phyloP scores from a whole-genome alignment of 2,113 vertebrate genomes.

The Tachycineta bicolor region DNA sequence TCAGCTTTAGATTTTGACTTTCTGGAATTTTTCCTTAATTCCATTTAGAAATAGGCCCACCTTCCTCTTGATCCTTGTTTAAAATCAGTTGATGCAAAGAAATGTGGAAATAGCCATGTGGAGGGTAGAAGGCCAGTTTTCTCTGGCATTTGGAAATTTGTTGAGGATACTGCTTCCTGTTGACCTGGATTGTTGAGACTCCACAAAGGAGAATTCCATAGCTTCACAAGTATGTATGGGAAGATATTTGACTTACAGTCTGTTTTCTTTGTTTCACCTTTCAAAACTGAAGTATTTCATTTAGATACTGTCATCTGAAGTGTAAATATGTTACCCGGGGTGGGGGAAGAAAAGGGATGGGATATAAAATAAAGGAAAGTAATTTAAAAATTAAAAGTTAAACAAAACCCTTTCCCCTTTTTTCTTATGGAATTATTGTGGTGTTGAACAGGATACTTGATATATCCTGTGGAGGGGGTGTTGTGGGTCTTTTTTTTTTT shows the following conservation, averaged over 20 bases:
- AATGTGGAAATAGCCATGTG: background rate
- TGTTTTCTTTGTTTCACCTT: background rate
- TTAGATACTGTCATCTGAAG: background rate
- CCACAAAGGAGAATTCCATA: background rate
- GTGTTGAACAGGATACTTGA: too few relatives aligned
- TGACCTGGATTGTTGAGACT: background rate
- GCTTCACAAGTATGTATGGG: background rate
- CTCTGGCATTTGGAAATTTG: background rate
- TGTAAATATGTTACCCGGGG: background rate
- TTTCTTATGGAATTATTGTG: background rate
- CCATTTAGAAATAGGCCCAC: background rate
- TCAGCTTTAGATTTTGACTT: background rate
- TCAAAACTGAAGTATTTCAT: background rate
- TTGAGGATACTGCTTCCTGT: background rate
- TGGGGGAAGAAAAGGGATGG: background rate
- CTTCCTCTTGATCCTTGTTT: background rate
- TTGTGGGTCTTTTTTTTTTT: too few relatives aligned
- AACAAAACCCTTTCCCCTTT: fast-evolving
- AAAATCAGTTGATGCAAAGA: background rate
- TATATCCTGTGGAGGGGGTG: background rate
- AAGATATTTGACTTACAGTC: background rate
- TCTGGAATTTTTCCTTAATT: background rate
- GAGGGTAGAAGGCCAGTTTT: background rate
- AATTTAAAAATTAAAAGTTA: background rate
- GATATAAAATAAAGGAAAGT: background rate